Evolutionary conservation across 2,113 vertebrate species (phyloP).

Genomic region (Dipodomys spectabilis): DNA sequence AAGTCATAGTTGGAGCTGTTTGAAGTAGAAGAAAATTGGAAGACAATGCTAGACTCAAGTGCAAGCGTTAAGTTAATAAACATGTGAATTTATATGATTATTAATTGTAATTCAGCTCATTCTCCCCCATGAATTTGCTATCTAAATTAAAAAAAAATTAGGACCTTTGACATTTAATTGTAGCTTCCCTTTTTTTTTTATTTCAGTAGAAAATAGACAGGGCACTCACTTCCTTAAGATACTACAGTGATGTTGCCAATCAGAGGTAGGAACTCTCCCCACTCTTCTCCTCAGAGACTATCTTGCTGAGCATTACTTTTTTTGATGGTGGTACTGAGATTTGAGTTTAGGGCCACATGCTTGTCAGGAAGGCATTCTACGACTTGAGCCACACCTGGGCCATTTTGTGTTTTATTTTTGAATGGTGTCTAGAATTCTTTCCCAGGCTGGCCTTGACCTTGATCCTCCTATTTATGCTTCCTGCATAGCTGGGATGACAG

Average conservation of each 20-base stretch:
- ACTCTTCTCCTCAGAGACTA: too few relatives aligned
- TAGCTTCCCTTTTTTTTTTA: neutral
- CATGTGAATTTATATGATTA: neutral
- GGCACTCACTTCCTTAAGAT: neutral
- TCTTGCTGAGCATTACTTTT: too few relatives aligned
- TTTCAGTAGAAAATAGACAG: neutral
- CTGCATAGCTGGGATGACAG: too few relatives aligned
- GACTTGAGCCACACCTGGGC: too few relatives aligned
- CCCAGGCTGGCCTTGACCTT: too few relatives aligned
- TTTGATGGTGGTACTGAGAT: too few relatives aligned
- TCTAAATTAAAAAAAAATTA: neutral
- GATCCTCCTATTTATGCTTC: too few relatives aligned
- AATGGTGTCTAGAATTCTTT: too few relatives aligned
- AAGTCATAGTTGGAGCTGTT: neutral
- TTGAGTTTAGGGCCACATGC: too few relatives aligned
- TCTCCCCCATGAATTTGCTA: neutral
- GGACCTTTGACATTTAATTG: neutral
- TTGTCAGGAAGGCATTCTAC: too few relatives aligned
- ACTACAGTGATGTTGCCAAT: neutral
- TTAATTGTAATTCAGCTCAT: neutral
- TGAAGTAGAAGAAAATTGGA: constrained; percentile 8
- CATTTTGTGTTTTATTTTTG: too few relatives aligned
- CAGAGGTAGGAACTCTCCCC: neutral
- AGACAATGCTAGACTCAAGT: neutral
- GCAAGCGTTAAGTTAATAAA: neutral